phyloP scores from a whole-genome alignment of 2,113 vertebrate genomes.

The Dipodomys merriami region DNA sequence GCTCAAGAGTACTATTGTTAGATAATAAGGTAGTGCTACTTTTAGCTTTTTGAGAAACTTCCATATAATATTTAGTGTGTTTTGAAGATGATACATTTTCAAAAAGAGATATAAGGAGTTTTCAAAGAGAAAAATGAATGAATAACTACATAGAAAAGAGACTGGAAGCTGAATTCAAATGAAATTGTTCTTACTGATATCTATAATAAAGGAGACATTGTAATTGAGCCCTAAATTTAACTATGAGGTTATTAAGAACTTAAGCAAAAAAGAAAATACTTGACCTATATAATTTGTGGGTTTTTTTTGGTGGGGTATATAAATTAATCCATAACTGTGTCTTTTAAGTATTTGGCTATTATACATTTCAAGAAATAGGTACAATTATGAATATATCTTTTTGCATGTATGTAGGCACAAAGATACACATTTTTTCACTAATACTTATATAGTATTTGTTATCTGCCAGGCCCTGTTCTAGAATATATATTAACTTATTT shows the following conservation, averaged over 20 bases:
- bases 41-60: no score
- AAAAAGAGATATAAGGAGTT: neutral
- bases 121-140: neutral
- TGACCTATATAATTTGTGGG: neutral
- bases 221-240: slow-evolving; percentile 15
- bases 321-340: neutral
- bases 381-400: neutral
- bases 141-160: neutral
- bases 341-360: neutral
- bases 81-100: slow-evolving; percentile 6
- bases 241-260: neutral
- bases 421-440: neutral
- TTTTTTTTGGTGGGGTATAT: neutral
- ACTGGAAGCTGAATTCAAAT: neutral
- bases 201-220: neutral
- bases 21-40: no score
- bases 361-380: neutral
- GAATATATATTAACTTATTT: neutral
- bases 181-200: neutral
- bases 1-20: no score
- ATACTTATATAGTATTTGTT: neutral
- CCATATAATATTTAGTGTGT: slow-evolving; percentile 22
- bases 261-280: neutral
- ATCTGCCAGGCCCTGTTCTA: neutral
- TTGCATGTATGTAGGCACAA: neutral